Percentiles rank a stretch among this genome's conserved stretches.
phyloP scores from a whole-genome alignment of 2,888 invertebrate species.

The Drosophila nr. perissopoda region DNA sequence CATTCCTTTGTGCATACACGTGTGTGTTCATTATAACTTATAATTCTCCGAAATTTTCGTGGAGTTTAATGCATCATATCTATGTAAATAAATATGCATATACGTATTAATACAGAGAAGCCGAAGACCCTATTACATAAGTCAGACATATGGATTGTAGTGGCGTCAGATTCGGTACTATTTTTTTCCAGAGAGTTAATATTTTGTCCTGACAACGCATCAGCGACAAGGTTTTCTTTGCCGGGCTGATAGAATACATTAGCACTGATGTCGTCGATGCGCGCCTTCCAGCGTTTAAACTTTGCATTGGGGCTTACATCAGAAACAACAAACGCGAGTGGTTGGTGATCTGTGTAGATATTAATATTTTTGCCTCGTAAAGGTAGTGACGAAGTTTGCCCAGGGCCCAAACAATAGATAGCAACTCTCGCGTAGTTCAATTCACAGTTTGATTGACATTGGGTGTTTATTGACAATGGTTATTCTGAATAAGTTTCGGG shows the following conservation, averaged over 20 bases:
- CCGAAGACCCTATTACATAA: neutral
- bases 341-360: neutral
- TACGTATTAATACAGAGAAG: neutral
- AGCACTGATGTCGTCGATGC: neutral
- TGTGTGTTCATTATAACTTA: conserved; percentile 3
- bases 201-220: neutral
- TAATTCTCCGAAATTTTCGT: conserved; percentile 5
- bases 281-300: neutral
- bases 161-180: neutral
- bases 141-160: neutral
- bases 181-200: neutral
- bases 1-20: conserved; percentile 8
- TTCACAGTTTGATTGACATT: neutral
- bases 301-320: neutral
- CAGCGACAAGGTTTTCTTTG: neutral
- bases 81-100: neutral
- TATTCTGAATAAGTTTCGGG: neutral
- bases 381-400: neutral
- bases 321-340: neutral
- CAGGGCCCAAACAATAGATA: neutral
- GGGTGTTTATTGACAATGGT: neutral
- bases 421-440: neutral
- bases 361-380: neutral
- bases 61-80: conserved; percentile 1
- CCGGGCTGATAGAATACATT: neutral